Conservation (phyloP, 2,113 vertebrate species). For the Speoplatyrhinus poulsoni region DNA sequence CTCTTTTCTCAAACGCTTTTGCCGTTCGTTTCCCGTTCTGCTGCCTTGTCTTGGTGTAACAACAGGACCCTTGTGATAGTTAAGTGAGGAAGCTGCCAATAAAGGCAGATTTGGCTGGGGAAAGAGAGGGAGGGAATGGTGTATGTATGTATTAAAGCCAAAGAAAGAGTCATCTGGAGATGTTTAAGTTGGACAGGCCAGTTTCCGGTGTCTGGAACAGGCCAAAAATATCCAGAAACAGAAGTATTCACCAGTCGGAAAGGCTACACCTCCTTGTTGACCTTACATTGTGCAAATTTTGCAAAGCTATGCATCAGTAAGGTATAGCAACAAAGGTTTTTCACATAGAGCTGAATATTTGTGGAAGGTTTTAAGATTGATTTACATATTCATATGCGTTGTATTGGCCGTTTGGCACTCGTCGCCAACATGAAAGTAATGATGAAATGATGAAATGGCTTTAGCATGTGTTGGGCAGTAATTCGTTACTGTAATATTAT, state of each 20-base stretch:
- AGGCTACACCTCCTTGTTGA: constrained; percentile 58
- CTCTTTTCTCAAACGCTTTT: background rate
- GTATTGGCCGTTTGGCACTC: constrained; percentile 4
- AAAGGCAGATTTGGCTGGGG: constrained; percentile 50
- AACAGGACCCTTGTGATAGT: constrained; percentile 60
- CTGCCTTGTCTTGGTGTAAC: constrained; percentile 38
- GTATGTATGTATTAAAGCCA: constrained; percentile 48
- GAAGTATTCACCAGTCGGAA: constrained; percentile 53
- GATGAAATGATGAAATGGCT: background rate
- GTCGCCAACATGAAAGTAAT: too few relatives aligned
- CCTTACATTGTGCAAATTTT: constrained; percentile 32
- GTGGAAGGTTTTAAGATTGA: constrained; percentile 17
- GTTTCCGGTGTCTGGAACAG: constrained; percentile 74
- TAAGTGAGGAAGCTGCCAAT: constrained; percentile 66
- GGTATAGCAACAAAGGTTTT: constrained; percentile 9
- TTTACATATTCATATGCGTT: background rate
- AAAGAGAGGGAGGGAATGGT: constrained; percentile 32
- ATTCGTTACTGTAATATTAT: too few relatives aligned
- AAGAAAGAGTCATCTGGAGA: constrained; percentile 75
- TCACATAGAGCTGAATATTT: constrained; percentile 28
- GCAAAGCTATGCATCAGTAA: constrained; percentile 36
- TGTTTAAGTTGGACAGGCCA: constrained; percentile 76
- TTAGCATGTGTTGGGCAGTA: background rate
- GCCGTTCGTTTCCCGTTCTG: background rate
- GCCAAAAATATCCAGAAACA: constrained; percentile 72